These are phyloP conservation scores for Hipparchia semele DNA, from an alignment of 2,888 invertebrate species.

Conservation along the genomic window DNA sequence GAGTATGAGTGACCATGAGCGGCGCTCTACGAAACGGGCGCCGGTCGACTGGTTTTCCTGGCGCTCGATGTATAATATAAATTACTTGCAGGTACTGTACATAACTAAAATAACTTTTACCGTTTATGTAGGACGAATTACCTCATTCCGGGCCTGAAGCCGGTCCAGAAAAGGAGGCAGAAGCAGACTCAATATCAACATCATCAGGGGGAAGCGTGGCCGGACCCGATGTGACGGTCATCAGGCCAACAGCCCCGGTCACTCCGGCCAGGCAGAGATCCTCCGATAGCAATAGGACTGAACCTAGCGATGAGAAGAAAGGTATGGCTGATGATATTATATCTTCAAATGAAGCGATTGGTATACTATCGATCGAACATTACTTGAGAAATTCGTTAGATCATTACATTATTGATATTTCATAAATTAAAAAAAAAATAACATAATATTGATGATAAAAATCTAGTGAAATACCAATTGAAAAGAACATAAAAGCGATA, in stretches of 20 bases:
- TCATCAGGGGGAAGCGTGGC: slow-evolving; percentile 69
- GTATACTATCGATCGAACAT: too few relatives aligned
- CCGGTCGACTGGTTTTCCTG: too few relatives aligned
- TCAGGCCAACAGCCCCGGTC: slow-evolving; percentile 61
- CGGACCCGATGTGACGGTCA: slow-evolving; percentile 70
- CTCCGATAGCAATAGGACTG: slow-evolving; percentile 81
- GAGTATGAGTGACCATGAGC: too few relatives aligned
- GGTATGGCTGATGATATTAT: slow-evolving; percentile 47
- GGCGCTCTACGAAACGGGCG: too few relatives aligned
- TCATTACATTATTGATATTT: background rate
- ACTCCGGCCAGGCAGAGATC: slow-evolving; percentile 78
- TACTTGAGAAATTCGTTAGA: too few relatives aligned
- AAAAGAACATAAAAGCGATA: too few relatives aligned
- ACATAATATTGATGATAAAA: background rate
- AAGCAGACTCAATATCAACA: slow-evolving; percentile 66
- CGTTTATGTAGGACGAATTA: slow-evolving; percentile 62
- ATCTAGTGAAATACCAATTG: background rate
- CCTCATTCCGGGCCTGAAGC: slow-evolving; percentile 71
- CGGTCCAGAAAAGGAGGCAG: slow-evolving; percentile 60
- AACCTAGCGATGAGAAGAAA: slow-evolving; percentile 77
- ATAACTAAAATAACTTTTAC: background rate
- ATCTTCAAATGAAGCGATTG: too few relatives aligned
- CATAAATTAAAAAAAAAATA: background rate
- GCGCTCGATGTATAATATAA: too few relatives aligned
- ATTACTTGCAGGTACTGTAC: background rate